phyloP scores from a whole-genome alignment of 2,113 vertebrate genomes.

The Regulus satrapa region DNA sequence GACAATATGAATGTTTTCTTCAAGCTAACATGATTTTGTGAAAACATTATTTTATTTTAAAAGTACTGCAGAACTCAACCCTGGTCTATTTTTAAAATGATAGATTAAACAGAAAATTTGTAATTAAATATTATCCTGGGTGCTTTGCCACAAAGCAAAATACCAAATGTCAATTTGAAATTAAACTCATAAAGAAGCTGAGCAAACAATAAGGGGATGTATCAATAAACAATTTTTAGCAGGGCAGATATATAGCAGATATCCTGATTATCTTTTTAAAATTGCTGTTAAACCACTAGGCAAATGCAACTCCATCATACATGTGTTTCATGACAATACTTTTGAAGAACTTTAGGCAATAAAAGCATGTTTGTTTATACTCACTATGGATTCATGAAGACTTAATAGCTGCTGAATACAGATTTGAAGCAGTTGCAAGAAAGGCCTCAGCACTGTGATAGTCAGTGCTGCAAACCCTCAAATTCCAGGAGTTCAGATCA shows the following conservation, averaged over 20 bases:
- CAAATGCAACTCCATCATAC: not conserved
- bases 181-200: not conserved
- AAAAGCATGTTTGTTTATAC: not conserved
- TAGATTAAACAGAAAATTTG: not conserved
- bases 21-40: not conserved
- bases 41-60: not conserved
- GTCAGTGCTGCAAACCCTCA: not conserved
- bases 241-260: not conserved
- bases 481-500: not conserved
- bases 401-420: not conserved
- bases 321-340: not conserved
- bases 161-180: constrained; percentile 3
- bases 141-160: not conserved
- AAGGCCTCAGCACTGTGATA: not conserved
- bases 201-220: not conserved
- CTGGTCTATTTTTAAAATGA: constrained; percentile 16
- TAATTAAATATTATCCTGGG: constrained; percentile 10
- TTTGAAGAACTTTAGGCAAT: not conserved
- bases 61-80: not conserved
- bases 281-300: not conserved
- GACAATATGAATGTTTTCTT: not conserved
- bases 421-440: not conserved
- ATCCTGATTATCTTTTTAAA: not conserved
- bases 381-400: not conserved
- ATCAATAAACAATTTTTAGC: not conserved